Evolutionary conservation across 1,140 invertebrate genomes (phyloP).

Genomic region (Drosophila sechellia): DNA sequence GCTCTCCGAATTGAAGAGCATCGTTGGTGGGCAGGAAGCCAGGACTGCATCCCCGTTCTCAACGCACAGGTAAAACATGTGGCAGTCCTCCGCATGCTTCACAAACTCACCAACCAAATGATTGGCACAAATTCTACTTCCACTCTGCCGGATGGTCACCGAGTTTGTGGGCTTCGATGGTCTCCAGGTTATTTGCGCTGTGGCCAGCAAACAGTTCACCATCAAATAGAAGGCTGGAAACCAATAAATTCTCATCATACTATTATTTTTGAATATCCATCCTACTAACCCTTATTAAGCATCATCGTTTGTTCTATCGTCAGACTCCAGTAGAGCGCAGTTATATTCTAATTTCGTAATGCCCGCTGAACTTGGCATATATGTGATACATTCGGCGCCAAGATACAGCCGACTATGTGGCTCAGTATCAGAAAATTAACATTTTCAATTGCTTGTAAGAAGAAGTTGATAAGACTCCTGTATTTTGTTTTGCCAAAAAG

Average conservation of each 20-base stretch:
- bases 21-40: constrained; percentile 71
- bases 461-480: constrained; percentile 54
- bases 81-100: constrained; percentile 66
- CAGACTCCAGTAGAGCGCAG: constrained; percentile 56
- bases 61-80: constrained; percentile 71
- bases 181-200: background rate
- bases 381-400: constrained; percentile 37
- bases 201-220: background rate
- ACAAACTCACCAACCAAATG: constrained; percentile 70
- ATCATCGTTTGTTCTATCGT: constrained; percentile 35
- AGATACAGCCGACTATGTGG: background rate
- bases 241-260: background rate
- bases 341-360: constrained; percentile 75
- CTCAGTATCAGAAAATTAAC: constrained; percentile 75
- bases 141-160: constrained; percentile 67
- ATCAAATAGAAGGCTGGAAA: constrained; percentile 8
- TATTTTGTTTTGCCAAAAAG: constrained; percentile 40
- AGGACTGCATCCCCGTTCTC: constrained; percentile 72
- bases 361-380: constrained; percentile 61
- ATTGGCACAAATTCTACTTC: constrained; percentile 50
- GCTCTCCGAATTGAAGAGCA: constrained; percentile 71
- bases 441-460: constrained; percentile 68
- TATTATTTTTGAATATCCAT: background rate
- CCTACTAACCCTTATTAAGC: constrained; percentile 24
- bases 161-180: constrained; percentile 65